phyloP scores from a whole-genome alignment of 1,140 invertebrate species.

The Bombus superbus region DNA sequence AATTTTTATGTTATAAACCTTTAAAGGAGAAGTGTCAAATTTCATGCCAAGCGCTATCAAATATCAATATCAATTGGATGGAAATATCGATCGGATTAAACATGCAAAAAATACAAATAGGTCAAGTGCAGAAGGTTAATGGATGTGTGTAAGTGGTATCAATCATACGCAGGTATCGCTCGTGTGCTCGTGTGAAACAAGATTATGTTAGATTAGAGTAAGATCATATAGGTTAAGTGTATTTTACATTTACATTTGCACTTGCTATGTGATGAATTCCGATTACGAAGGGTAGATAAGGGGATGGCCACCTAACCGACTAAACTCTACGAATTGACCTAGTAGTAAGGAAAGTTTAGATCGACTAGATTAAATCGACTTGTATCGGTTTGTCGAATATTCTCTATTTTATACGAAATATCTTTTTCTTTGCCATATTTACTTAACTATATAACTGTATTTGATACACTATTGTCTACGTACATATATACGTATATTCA shows the following conservation, averaged over 20 bases:
- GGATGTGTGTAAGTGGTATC: too few species aligned
- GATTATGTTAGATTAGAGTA: neutral
- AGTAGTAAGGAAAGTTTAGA: slow-evolving; percentile 20
- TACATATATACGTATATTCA: neutral
- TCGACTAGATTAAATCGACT: neutral
- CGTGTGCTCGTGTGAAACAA: neutral
- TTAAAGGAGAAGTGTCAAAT: neutral
- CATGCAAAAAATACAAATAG: neutral
- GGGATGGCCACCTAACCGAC: slow-evolving; percentile 71
- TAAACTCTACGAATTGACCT: slow-evolving; percentile 65
- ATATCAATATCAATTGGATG: too few species aligned
- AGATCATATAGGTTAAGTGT: neutral
- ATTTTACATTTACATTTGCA: neutral
- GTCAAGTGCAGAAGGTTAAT: slow-evolving; percentile 3
- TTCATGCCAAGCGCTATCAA: neutral
- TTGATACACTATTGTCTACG: too few species aligned
- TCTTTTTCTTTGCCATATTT: neutral
- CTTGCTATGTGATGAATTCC: slow-evolving; percentile 25
- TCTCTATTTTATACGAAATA: neutral
- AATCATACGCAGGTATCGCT: neutral
- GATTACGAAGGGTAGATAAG: slow-evolving; percentile 67
- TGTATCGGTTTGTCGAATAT: neutral
- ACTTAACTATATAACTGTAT: neutral
- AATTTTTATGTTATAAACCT: neutral
- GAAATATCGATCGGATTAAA: neutral